phyloP scores from a whole-genome alignment of 1,140 invertebrate species.

The Choristoneura fumiferana region DNA sequence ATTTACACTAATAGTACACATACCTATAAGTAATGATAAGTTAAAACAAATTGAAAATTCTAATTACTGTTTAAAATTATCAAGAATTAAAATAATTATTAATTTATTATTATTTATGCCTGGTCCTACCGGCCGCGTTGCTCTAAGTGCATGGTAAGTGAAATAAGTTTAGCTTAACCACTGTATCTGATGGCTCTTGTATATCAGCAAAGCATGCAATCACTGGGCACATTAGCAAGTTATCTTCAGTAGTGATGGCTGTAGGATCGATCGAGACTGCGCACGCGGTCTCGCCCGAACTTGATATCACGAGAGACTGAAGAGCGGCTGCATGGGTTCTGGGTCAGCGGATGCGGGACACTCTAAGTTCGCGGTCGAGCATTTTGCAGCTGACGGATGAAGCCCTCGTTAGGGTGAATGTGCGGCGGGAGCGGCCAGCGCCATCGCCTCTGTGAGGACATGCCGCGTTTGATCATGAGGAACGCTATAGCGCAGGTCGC shows the following conservation, averaged over 20 bases:
- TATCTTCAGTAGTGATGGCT: conserved; percentile 40
- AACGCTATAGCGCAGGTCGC: conserved; percentile 90
- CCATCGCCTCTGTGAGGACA: conserved; percentile 87
- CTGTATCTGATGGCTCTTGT: no score
- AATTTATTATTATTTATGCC: no score
- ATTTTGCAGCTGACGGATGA: conserved; percentile 87
- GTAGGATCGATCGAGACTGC: conserved; percentile 58
- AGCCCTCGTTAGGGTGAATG: conserved; percentile 89
- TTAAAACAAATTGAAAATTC: no score
- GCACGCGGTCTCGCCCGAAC: conserved; percentile 43
- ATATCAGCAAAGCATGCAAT: no score
- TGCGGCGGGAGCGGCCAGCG: conserved; percentile 81
- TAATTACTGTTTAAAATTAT: no score
- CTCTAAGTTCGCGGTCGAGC: conserved; percentile 82
- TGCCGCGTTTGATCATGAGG: conserved; percentile 89
- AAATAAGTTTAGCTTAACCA: no score
- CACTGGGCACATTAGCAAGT: no score
- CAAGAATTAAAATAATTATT: no score
- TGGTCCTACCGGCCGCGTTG: no score
- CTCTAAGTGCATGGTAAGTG: no score
- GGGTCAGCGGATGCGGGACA: conserved; percentile 62
- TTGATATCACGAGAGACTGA: conserved; percentile 39
- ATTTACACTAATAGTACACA: no score
- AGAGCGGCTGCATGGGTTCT: conserved; percentile 39
- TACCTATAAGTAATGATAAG: no score